These are phyloP conservation scores for Lissonota sp. DNA, from an alignment of 2,888 invertebrate genomes.

Conservation along the genomic window DNA sequence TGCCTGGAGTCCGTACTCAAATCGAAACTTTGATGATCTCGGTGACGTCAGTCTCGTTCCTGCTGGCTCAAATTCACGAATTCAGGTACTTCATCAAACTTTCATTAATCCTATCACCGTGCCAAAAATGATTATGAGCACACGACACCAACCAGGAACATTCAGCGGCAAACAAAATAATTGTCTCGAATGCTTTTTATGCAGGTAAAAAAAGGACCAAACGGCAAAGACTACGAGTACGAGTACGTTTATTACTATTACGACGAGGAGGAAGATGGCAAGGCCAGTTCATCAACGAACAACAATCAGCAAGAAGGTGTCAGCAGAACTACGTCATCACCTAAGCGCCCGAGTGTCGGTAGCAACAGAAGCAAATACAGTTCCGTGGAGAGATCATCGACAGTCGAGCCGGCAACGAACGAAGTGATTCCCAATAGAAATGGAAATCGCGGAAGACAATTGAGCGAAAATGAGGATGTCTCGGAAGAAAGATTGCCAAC, in stretches of 20 bases:
- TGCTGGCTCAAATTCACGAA: conserved; percentile 80
- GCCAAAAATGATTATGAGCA: not conserved
- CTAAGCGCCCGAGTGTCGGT: conserved; percentile 75
- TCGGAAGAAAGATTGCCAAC: conserved; percentile 88
- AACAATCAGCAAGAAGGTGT: conserved; percentile 87
- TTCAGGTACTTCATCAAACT: conserved; percentile 73
- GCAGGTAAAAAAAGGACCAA: conserved; percentile 94
- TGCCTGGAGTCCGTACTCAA: conserved; percentile 73
- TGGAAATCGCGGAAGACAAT: conserved; percentile 85
- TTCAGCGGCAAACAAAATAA: conserved; percentile 39
- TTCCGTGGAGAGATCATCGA: conserved; percentile 85
- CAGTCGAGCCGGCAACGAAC: conserved; percentile 87
- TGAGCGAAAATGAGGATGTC: conserved; percentile 79
- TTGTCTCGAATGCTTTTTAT: conserved; percentile 75
- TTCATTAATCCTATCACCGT: too few species aligned
- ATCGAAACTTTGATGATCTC: conserved; percentile 78
- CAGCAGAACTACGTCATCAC: conserved; percentile 83
- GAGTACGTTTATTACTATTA: conserved; percentile 96
- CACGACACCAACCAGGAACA: conserved; percentile 21
- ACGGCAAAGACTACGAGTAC: conserved; percentile 95
- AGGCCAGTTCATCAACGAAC: conserved; percentile 77
- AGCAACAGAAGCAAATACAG: conserved; percentile 86
- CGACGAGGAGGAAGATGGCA: conserved; percentile 89
- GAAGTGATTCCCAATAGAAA: conserved; percentile 87
- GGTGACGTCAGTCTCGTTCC: conserved; percentile 81